Conservation (phyloP, 2,113 vertebrate species). For the Corythornis cristatus region DNA sequence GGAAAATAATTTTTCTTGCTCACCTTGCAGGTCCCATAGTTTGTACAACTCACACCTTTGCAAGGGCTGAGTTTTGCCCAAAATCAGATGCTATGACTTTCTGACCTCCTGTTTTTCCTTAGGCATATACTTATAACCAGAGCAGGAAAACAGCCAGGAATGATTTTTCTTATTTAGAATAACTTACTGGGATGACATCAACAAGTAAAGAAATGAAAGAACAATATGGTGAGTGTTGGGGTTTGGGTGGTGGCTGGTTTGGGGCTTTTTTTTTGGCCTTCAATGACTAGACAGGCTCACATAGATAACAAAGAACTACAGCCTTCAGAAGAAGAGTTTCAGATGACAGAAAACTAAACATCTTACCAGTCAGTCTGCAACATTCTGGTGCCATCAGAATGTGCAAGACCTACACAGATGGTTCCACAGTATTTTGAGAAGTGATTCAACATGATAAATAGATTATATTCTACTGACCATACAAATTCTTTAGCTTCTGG, state of each 20-base stretch:
- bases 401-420: background rate
- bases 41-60: background rate
- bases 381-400: background rate
- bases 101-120: background rate
- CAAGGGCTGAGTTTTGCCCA: background rate
- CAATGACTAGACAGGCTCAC: background rate
- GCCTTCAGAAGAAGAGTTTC: background rate
- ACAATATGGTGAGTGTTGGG: background rate
- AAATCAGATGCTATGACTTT: background rate
- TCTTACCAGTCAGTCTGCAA: background rate
- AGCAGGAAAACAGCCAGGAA: background rate
- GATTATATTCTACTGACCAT: background rate
- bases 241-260: background rate
- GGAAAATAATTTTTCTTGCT: background rate
- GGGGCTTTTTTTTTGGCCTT: background rate
- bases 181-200: background rate
- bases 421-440: slow-evolving; percentile 8
- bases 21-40: background rate
- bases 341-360: background rate
- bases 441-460: background rate
- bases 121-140: background rate
- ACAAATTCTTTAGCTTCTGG: background rate
- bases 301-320: background rate
- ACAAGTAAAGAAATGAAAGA: background rate
- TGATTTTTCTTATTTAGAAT: background rate